Base-by-base conservation (phyloP, 2,113 vertebrate species). In the Dasyornis broadbenti region DNA sequence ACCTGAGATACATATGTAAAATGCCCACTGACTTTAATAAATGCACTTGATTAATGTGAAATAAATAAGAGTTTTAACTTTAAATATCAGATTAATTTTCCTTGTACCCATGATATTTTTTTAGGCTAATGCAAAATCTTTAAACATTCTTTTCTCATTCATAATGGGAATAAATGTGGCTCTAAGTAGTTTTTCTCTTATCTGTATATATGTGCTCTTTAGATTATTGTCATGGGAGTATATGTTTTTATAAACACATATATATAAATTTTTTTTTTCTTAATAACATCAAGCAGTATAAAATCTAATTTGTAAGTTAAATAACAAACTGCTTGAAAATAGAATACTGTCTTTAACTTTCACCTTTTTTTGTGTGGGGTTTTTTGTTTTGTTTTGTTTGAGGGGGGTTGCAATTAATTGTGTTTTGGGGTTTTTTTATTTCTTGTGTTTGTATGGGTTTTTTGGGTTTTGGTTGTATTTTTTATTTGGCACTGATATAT, bases 51-150 rank as follows among this genome's bases (percentile, higher is more conserved):
- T 73, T 33, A 66, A 24, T 70, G 13, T 31, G 15, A 82, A 89
- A 81, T 50, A 50, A 84, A 85, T 49, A n/a, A n/a, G 16, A 39
- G 13, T 82, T 91, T 76, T 82, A 40, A 61, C 40, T 94, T 76
- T 45, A 92, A 75, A 76, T 89, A 54, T 20, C 53, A 15, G 13
- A 40, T 85, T 19, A n/a, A 27, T 68, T 90, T 72, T 88, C 19
- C n/a, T 69, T 57, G 10, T 82, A 33, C 27, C 21, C 2, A 1
- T 83, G 15, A 12, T 72, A 19, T 30, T 78, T 73, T 93, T 90
- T 83, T 61, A 92, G 82, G 45, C 8, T 92, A 60, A 42, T 69
- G 26, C 13, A 80, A 82, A 86, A 75, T 94, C 42, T 71, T 8
- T 57, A 57, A 21, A 11, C 14, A 33, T 73, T 76, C 6, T 65